phyloP scores from a whole-genome alignment of 2,797 vertebrate genomes.

The Dryobates pubescens region DNA sequence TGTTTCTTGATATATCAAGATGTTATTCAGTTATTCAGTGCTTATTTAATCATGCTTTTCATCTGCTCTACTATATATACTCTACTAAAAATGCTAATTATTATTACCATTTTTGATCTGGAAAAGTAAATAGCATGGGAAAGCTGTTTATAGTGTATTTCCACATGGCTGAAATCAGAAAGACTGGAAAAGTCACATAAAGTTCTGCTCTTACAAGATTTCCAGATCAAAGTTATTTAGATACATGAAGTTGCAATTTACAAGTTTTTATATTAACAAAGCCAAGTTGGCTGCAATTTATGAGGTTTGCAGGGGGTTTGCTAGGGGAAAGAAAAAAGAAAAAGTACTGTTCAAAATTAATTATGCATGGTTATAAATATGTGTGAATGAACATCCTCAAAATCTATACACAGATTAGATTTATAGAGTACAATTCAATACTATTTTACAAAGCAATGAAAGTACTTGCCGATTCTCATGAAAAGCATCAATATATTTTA shows the following conservation, averaged over 20 bases:
- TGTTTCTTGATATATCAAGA: background rate
- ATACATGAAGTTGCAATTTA: background rate
- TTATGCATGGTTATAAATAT: slow-evolving; percentile 26
- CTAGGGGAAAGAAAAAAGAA: slow-evolving; percentile 26
- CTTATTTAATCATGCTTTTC: background rate
- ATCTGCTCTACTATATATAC: background rate
- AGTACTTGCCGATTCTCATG: slow-evolving; percentile 69
- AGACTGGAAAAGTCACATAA: background rate
- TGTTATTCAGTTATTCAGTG: background rate
- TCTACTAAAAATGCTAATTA: background rate
- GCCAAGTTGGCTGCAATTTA: background rate
- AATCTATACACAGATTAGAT: slow-evolving; percentile 77
- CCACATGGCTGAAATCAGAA: background rate
- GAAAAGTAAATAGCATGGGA: background rate
- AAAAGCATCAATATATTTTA: slow-evolving; percentile 77
- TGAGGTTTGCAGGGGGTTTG: background rate
- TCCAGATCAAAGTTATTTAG: background rate
- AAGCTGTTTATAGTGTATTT: background rate
- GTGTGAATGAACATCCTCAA: slow-evolving; percentile 56
- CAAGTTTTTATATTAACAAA: background rate
- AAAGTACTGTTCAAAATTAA: slow-evolving; percentile 61
- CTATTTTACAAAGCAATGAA: slow-evolving; percentile 78
- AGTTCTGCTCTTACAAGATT: background rate
- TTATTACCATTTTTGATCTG: background rate
- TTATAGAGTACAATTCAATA: slow-evolving; percentile 80